These are phyloP conservation scores for Oikopleura dioica DNA, from an alignment of 23 tunicate species.

Conservation along the genomic window DNA sequence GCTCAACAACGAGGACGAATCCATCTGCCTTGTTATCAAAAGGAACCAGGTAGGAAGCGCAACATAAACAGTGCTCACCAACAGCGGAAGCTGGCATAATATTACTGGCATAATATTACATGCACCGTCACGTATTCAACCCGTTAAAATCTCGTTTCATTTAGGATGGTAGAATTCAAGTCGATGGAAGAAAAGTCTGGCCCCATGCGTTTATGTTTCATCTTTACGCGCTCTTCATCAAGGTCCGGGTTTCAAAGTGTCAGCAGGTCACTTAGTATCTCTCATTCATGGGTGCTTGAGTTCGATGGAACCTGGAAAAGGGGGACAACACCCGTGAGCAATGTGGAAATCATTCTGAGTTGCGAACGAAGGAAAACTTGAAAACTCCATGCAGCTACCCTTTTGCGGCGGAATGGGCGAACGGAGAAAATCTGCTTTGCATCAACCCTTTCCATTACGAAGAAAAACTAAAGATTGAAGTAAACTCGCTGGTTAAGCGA, in stretches of 20 bases:
- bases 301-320: too few relatives aligned
- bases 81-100: too few relatives aligned
- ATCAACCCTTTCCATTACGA: not conserved
- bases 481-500: not conserved
- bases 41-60: too few relatives aligned
- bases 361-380: not conserved
- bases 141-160: too few relatives aligned
- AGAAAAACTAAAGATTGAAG: not conserved
- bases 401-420: too few relatives aligned
- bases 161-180: not conserved
- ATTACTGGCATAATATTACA: too few relatives aligned
- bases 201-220: not conserved
- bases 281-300: too few relatives aligned
- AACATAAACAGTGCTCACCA: too few relatives aligned
- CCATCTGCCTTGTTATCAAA: not conserved
- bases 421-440: not conserved
- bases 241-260: too few relatives aligned
- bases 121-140: too few relatives aligned
- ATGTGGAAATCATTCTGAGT: not conserved
- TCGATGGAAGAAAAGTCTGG: not conserved
- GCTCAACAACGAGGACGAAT: not conserved
- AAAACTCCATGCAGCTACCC: not conserved
- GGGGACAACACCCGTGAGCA: not conserved
- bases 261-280: too few relatives aligned
- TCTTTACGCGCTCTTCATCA: not conserved